Evolutionary conservation across 1,140 invertebrate species (phyloP), one percentile per base, ranked within the genome.

Genomic region (Matsumurasca onukii): DNA sequence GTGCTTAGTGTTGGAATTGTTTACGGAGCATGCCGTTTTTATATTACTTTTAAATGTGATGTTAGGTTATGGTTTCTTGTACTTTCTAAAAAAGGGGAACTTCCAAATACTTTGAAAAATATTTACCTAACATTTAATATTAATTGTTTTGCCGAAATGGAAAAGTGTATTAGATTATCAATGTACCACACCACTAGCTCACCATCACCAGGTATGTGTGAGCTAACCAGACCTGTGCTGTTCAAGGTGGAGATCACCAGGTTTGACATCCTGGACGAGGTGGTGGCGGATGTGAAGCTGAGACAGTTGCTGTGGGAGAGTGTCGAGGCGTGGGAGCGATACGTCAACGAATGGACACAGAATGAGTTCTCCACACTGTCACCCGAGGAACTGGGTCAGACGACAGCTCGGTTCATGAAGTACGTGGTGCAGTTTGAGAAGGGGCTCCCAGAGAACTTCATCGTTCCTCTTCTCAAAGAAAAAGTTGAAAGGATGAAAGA

Each of bases 261-360:
- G 76, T 88, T 92, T 74, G 92, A 94, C 45, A 84, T 88, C 17
- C 79, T 96, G 51, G 91, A 93, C 68, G 86, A 91, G 76, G 88
- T 90, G 0, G 84, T 88, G 70, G 88, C 85, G 67, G 89, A 94
- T 72, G 84, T 94, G 0, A 91, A 89, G 74, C 77, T 94, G 27
- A 85, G 92, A 48, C 87, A 88, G 76, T 81, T 91, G 45, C 78
- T 96, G 0, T 94, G 92, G 89, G 88, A 89, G 45, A 89, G 86
- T 45, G 79, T 89, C 1, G 85, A 85, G 30, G 84, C 86, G 30
- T 95, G 92, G 92, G 85, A 87, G 3, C 75, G 77, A 69, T 77
- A 81, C 3, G 64, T 89, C 5, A 74, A 80, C 2, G 79, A 84
- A 51, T 90, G 90, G 90, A 86, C 86, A 31, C 79, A 80, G 12